Conservation (phyloP, 2,113 vertebrate genomes). For the Prietella phreatophila region DNA sequence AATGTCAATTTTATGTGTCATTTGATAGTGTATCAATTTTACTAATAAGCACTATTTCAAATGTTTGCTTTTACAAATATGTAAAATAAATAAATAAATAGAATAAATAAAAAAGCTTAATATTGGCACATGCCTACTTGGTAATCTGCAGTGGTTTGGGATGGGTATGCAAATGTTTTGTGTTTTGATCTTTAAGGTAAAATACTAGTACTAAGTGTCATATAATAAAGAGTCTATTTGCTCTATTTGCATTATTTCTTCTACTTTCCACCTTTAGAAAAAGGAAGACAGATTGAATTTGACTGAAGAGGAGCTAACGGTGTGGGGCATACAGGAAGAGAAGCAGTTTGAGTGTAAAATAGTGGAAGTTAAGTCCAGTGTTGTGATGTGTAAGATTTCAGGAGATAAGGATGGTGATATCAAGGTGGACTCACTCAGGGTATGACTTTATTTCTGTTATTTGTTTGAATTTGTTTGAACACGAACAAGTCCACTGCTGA, state of each 20-base stretch:
- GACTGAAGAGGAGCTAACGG: slow-evolving; percentile 71
- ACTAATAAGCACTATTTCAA: too few species aligned
- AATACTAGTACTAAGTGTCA: neutral
- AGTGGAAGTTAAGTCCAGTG: slow-evolving; percentile 61
- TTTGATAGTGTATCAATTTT: too few species aligned
- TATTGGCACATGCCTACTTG: neutral
- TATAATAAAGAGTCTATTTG: neutral
- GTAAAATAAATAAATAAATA: too few species aligned
- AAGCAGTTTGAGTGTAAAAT: slow-evolving; percentile 66
- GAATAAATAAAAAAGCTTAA: neutral
- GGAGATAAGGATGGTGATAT: fast-evolving
- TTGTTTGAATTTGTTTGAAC: neutral
- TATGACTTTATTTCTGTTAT: slow-evolving; percentile 43
- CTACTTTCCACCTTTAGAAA: slow-evolving; percentile 74
- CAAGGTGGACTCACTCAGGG: slow-evolving; percentile 53
- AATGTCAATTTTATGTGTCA: too few species aligned
- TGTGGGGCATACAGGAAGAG: slow-evolving; percentile 62
- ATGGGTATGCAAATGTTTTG: neutral
- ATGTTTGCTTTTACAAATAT: too few species aligned
- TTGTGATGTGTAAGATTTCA: slow-evolving; percentile 72
- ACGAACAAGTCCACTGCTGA: neutral
- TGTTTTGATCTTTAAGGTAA: neutral
- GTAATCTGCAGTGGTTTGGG: neutral
- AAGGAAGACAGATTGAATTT: slow-evolving; percentile 81
- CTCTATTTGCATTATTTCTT: neutral